Evolutionary conservation across 2,113 vertebrate species (phyloP).

Genomic region (Leptocoma aspasia): DNA sequence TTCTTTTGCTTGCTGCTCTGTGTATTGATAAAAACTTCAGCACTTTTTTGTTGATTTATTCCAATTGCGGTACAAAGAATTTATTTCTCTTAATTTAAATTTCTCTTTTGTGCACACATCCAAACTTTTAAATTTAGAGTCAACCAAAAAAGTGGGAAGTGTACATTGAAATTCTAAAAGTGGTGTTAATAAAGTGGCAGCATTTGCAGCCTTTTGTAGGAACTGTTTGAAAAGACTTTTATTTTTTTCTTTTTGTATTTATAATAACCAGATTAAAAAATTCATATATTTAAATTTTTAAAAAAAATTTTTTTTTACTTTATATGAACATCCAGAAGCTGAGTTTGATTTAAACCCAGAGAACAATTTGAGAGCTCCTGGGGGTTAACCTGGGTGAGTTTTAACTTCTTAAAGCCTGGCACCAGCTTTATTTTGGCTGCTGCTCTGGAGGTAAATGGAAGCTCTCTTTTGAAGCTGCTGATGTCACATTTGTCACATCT

Average conservation of each 20-base stretch:
- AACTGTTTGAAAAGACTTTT: not conserved
- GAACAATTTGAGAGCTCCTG: not conserved
- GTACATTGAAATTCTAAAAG: not conserved
- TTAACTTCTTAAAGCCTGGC: not conserved
- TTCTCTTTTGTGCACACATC: not conserved
- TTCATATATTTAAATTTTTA: not conserved
- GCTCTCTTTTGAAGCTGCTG: not conserved
- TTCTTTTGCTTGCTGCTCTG: not conserved
- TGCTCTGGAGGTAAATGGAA: not conserved
- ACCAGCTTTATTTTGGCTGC: not conserved
- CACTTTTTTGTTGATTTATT: not conserved
- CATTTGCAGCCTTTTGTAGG: not conserved
- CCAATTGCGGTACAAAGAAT: not conserved
- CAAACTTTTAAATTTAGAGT: not conserved
- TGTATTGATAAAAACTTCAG: not conserved
- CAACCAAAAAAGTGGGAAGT: not conserved
- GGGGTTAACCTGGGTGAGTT: not conserved
- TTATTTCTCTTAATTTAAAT: not conserved
- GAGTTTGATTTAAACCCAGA: not conserved
- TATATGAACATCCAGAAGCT: not conserved
- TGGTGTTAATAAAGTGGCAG: not conserved
- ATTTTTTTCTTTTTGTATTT: not conserved
- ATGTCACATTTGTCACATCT: constrained; percentile 12
- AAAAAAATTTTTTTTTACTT: not conserved
- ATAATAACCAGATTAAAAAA: not conserved